phyloP scores from a whole-genome alignment of 2,797 vertebrate species.

The Pteropus rufus region DNA sequence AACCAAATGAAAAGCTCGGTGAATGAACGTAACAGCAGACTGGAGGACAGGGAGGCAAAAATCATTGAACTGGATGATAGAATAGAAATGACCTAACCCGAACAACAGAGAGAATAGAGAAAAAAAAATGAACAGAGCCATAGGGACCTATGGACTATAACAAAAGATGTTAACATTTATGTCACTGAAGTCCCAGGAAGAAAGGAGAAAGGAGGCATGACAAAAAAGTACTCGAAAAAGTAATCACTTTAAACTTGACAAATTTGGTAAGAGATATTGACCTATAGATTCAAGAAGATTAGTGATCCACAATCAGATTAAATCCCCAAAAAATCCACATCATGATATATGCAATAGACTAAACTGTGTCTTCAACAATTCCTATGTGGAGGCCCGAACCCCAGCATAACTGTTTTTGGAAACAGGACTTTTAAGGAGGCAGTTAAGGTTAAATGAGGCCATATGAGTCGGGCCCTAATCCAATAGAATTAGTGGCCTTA shows the following conservation, averaged over 20 bases:
- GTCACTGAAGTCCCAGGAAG: background rate
- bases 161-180: background rate
- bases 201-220: background rate
- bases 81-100: background rate
- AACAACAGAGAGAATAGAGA: background rate
- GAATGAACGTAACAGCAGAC: background rate
- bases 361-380: background rate
- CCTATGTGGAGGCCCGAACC: background rate
- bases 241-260: background rate
- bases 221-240: background rate
- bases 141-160: background rate
- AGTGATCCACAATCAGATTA: background rate
- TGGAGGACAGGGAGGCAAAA: background rate
- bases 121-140: background rate
- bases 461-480: background rate
- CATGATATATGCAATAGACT: background rate
- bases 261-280: background rate
- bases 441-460: background rate
- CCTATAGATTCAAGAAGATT: background rate
- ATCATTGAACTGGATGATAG: background rate
- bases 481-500: background rate
- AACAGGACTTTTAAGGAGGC: background rate
- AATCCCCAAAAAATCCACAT: background rate
- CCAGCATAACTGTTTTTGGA: background rate
- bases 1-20: background rate